Percentiles rank a stretch among this genome's conserved stretches.
phyloP scores from a whole-genome alignment of 2,113 vertebrate species.

The Amazona vittata region DNA sequence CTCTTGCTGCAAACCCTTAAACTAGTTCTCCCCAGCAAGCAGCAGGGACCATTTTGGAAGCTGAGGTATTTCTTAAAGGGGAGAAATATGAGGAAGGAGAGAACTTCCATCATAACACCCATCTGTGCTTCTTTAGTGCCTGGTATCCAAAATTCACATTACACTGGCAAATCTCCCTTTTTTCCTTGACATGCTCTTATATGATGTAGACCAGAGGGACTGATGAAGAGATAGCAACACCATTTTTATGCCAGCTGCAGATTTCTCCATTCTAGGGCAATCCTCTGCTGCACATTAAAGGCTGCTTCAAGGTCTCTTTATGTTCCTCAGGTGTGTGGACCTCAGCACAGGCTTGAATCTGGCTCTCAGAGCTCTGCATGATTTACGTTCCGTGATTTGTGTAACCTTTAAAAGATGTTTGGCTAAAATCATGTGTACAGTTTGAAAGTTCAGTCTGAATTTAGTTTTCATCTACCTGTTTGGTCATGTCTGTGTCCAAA shows the following conservation, averaged over 20 bases:
- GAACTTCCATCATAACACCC: background rate
- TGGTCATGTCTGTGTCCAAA: background rate
- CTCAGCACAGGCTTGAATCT: background rate
- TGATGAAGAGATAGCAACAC: slow-evolving; percentile 37
- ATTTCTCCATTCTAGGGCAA: slow-evolving; percentile 20
- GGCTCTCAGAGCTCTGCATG: background rate
- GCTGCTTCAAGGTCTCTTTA: slow-evolving; percentile 38
- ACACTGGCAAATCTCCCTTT: background rate
- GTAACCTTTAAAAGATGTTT: background rate
- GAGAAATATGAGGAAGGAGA: background rate
- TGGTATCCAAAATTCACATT: slow-evolving; percentile 35
- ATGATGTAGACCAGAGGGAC: slow-evolving; percentile 14
- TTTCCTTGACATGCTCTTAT: slow-evolving; percentile 29
- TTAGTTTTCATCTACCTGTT: background rate
- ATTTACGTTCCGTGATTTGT: background rate
- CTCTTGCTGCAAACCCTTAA: background rate
- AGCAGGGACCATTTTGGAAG: background rate
- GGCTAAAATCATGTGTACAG: background rate
- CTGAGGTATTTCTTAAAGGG: background rate
- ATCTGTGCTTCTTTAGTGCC: background rate
- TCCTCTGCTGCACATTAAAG: slow-evolving; percentile 15
- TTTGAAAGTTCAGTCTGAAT: background rate
- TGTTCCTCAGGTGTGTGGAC: background rate
- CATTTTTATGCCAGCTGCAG: slow-evolving; percentile 25
- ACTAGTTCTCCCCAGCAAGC: background rate